phyloP scores from a whole-genome alignment of 2,888 invertebrate species.

The Ophonus ardosiacus region DNA sequence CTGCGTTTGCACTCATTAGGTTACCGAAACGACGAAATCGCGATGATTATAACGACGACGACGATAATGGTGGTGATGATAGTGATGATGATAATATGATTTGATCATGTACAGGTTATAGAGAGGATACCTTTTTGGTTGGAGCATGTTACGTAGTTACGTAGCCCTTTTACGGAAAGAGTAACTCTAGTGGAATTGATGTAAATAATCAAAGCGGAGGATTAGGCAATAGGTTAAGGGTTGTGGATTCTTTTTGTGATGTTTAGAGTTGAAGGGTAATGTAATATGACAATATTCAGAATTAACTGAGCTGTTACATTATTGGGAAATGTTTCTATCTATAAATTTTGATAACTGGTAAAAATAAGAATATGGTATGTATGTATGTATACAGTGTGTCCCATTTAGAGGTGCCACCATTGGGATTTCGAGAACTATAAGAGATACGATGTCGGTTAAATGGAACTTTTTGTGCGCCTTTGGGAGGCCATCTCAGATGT shows the following conservation, averaged over 20 bases:
- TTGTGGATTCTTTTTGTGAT: neutral
- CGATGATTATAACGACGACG: neutral
- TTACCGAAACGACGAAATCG: neutral
- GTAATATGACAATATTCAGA: neutral
- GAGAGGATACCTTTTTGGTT: neutral
- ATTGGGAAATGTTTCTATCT: no score
- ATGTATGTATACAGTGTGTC: no score
- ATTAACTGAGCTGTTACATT: neutral
- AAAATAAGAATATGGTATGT: no score
- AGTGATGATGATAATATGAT: neutral
- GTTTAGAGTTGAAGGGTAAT: neutral
- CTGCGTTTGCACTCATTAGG: neutral
- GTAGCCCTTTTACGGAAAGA: neutral
- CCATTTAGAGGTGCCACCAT: no score
- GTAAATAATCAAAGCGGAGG: conserved; percentile 10
- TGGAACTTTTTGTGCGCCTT: no score
- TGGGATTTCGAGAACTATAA: no score
- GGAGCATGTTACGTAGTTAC: neutral
- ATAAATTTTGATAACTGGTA: no score
- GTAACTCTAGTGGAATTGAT: neutral
- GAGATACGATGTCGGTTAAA: no score
- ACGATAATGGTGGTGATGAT: neutral
- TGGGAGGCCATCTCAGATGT: no score
- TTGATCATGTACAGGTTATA: neutral
- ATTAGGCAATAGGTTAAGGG: neutral